Evolutionary conservation across 2,888 invertebrate species (phyloP).

Genomic region (Eumerus sabulonum): DNA sequence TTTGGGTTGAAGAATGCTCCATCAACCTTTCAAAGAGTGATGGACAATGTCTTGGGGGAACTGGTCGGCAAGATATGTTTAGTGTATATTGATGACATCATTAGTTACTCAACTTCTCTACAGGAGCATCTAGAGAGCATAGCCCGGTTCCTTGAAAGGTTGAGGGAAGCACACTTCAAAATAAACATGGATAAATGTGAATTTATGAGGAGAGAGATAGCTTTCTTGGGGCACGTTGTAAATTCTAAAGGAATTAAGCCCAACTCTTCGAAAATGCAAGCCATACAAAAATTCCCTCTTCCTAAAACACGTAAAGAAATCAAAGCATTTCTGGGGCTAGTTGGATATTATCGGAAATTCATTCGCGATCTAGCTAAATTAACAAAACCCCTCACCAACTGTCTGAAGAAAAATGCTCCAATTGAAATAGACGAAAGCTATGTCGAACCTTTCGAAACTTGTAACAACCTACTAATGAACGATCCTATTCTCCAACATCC

Average conservation of each 20-base stretch:
- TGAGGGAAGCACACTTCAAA: conserved; percentile 14
- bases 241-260: conserved; percentile 11
- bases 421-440: conserved; percentile 22
- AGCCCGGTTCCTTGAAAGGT: conserved; percentile 1
- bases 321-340: conserved; percentile 12
- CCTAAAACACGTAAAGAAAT: conserved; percentile 21
- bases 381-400: conserved; percentile 5
- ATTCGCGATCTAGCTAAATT: conserved; percentile 26
- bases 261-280: conserved; percentile 12
- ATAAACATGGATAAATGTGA: not conserved
- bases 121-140: conserved; percentile 19
- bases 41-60: conserved; percentile 8
- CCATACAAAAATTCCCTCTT: conserved; percentile 27
- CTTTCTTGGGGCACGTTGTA: conserved; percentile 14
- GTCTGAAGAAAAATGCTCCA: conserved; percentile 7
- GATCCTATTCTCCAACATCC: conserved; percentile 18
- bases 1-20: conserved; percentile 22
- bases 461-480: conserved; percentile 17
- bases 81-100: conserved; percentile 12
- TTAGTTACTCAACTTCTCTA: conserved; percentile 1
- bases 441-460: conserved; percentile 20
- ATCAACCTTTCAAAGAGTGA: conserved; percentile 19
- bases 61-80: conserved; percentile 4
- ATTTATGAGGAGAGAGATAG: conserved; percentile 11
- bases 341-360: conserved; percentile 27